These are phyloP conservation scores for Lepisosteus oculatus DNA, from an alignment of 2,113 vertebrate genomes.

Conservation along the genomic window DNA sequence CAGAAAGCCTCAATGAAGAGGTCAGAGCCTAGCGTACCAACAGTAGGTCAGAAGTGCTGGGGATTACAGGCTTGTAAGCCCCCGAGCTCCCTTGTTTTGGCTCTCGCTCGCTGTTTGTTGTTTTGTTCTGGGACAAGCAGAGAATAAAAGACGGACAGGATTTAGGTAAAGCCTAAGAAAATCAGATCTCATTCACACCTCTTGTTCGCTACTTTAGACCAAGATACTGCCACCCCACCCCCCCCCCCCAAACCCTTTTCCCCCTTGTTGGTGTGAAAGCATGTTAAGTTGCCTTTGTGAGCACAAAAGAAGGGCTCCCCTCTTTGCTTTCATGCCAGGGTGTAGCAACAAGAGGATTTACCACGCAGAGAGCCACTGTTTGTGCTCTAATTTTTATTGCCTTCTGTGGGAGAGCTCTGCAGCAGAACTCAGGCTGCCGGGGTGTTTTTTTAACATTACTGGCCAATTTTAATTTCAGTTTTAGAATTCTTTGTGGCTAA, in stretches of 20 bases:
- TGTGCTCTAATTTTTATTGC: conserved; percentile 67
- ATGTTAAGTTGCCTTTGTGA: conserved; percentile 92
- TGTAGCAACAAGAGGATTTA: conserved; percentile 78
- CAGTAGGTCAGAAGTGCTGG: conserved; percentile 72
- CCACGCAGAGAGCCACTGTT: conserved; percentile 48
- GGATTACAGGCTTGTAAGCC: conserved; percentile 75
- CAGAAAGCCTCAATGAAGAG: conserved; percentile 57
- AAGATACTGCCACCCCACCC: conserved; percentile 59
- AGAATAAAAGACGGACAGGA: conserved; percentile 58
- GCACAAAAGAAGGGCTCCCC: conserved; percentile 79
- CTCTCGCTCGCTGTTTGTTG: conserved; percentile 74
- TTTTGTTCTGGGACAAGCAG: conserved; percentile 81
- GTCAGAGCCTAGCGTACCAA: conserved; percentile 68
- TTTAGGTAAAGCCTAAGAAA: conserved; percentile 87
- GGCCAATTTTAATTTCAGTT: too few species aligned
- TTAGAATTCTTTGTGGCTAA: too few species aligned
- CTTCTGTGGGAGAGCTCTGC: conserved; percentile 55
- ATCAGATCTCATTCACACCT: conserved; percentile 88
- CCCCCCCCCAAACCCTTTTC: conserved; percentile 56
- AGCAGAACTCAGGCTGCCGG: conserved; percentile 52
- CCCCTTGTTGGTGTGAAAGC: conserved; percentile 89
- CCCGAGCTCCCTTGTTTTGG: conserved; percentile 66
- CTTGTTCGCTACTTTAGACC: conserved; percentile 90
- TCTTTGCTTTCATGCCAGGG: conserved; percentile 74
- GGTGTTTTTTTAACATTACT: too few species aligned